A percentile compares a stretch with the other conserved stretches of the same genome.
phyloP scores from a whole-genome alignment of 2,113 vertebrate genomes.

The Passerina amoena region DNA sequence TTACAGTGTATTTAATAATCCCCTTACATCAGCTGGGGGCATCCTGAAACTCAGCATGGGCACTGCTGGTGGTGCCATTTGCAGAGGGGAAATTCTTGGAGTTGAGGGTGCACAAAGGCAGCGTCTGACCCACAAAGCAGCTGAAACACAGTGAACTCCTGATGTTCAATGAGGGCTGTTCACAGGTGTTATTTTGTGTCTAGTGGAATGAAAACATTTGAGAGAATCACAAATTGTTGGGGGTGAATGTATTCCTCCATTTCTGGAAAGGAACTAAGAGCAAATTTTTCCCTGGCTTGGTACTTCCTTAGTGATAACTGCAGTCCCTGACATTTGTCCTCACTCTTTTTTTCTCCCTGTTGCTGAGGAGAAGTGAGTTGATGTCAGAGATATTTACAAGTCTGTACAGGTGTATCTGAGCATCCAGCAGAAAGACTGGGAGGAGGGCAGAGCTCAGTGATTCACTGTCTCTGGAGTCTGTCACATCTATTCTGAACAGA shows the following conservation, averaged over 20 bases:
- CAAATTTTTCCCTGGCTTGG: background rate
- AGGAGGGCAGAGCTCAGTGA: conserved; percentile 5
- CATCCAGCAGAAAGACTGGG: background rate
- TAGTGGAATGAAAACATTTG: background rate
- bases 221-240: background rate
- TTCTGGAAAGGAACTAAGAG: background rate
- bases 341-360: background rate
- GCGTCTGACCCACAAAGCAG: background rate
- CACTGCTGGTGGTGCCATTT: background rate
- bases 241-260: background rate
- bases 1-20: background rate
- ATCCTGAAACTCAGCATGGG: background rate
- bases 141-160: background rate
- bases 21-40: background rate
- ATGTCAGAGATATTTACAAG: conserved; percentile 18
- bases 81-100: background rate
- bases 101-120: background rate
- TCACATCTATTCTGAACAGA: conserved; percentile 25
- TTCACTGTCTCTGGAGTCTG: conserved; percentile 22
- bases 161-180: background rate
- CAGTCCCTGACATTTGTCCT: background rate
- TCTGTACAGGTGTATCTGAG: background rate
- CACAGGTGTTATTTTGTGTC: background rate
- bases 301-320: background rate
- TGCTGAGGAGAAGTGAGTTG: background rate